Evolutionary conservation across 92 coral and sea anemone species (phyloP).

Genomic region (Zoanthus gigantus): DNA sequence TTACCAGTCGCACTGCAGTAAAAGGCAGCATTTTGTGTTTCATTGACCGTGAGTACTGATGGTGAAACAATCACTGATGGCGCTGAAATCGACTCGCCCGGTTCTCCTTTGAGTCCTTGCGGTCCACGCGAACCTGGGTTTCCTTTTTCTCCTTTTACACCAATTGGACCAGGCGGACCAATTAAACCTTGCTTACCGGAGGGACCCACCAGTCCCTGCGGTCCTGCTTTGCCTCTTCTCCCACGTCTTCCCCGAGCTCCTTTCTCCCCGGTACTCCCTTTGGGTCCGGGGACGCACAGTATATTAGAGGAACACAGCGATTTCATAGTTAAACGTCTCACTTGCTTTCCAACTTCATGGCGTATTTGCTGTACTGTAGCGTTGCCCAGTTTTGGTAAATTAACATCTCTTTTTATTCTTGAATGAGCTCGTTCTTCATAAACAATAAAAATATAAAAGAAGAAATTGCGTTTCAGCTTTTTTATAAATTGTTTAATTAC

Average conservation of each 20-base stretch:
- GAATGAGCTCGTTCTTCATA: neutral
- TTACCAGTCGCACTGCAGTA: slow-evolving; percentile 67
- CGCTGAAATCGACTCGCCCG: slow-evolving; percentile 29
- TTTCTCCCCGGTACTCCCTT: slow-evolving; percentile 1
- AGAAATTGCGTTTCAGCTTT: no score
- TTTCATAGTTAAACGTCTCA: slow-evolving; percentile 5
- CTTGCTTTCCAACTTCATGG: neutral
- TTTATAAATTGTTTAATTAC: no score
- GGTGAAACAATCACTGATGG: slow-evolving; percentile 37
- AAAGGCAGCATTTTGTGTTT: slow-evolving; percentile 47
- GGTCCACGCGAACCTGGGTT: slow-evolving; percentile 26
- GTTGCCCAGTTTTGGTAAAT: neutral
- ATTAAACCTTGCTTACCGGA: neutral
- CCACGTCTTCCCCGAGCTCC: slow-evolving; percentile 23
- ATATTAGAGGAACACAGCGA: neutral
- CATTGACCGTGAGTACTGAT: slow-evolving; percentile 31
- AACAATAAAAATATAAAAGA: neutral
- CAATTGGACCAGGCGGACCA: neutral
- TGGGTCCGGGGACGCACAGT: slow-evolving; percentile 16
- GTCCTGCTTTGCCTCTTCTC: slow-evolving; percentile 21
- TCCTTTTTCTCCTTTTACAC: neutral
- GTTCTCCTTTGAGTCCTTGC: slow-evolving; percentile 9
- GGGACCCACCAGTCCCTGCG: slow-evolving; percentile 11
- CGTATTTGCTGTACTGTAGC: neutral
- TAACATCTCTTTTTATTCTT: neutral